Conservation (phyloP, 2,113 vertebrate species). For the Dicerorhinus sumatrensis region DNA sequence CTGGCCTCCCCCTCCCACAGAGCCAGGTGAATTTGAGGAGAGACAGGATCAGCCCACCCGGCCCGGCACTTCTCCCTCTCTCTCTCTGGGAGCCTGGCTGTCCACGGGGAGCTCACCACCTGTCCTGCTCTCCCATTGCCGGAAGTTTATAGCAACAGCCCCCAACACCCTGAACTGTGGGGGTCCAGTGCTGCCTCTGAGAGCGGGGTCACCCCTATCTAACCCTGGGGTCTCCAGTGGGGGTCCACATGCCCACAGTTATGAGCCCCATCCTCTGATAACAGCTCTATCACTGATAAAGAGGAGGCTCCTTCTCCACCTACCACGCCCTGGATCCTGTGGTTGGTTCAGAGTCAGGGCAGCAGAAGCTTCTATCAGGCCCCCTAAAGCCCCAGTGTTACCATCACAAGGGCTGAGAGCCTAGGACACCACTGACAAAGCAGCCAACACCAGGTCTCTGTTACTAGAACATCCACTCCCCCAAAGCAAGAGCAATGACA, state of each 20-base stretch:
- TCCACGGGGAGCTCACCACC: accelerated
- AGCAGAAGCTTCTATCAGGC: background rate
- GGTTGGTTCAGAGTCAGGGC: background rate
- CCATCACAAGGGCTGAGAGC: background rate
- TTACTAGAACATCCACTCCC: background rate
- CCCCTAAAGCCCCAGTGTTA: background rate
- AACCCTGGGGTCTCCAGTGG: background rate
- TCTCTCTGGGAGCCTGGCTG: background rate
- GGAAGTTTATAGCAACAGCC: background rate
- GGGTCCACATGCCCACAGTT: accelerated
- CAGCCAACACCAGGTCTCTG: background rate
- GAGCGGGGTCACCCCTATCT: too few species aligned
- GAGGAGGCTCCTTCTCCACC: background rate
- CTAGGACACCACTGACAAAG: background rate
- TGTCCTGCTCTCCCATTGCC: background rate
- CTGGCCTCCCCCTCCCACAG: too few species aligned
- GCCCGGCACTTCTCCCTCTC: accelerated
- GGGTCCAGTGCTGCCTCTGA: background rate
- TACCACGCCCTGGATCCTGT: accelerated
- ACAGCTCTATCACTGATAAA: background rate
- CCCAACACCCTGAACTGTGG: background rate
- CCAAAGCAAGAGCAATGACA: background rate
- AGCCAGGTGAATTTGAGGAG: background rate
- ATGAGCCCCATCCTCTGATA: background rate
- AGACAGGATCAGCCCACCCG: accelerated